Evolutionary conservation across 2,797 vertebrate genomes (phyloP).

Genomic region (Amphiprion clarkii): DNA sequence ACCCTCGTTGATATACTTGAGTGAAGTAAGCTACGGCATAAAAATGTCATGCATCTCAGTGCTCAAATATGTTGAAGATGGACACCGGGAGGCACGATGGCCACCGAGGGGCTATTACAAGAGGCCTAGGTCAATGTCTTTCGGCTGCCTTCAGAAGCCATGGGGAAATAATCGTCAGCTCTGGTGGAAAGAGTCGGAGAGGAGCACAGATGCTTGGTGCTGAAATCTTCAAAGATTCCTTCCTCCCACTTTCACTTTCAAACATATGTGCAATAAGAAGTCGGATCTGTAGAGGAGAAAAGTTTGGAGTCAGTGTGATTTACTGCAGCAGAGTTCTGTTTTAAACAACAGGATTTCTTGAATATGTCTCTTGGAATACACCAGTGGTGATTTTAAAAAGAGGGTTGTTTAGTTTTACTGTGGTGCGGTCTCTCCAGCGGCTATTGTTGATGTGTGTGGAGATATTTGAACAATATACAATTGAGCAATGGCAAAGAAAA

Average conservation of each 20-base stretch:
- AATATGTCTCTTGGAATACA: constrained; percentile 27
- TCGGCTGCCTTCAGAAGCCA: constrained; percentile 58
- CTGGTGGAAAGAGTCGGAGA: constrained; percentile 38
- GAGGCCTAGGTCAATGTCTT: constrained; percentile 71
- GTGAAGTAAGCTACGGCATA: constrained; percentile 73
- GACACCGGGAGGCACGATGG: constrained; percentile 55
- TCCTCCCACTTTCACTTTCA: constrained; percentile 55
- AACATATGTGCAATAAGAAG: constrained; percentile 58
- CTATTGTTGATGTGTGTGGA: constrained; percentile 36
- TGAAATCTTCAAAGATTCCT: constrained; percentile 63
- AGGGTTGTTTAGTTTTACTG: constrained; percentile 45
- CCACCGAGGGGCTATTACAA: constrained; percentile 66
- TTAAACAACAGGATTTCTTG: constrained; percentile 38
- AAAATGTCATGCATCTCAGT: constrained; percentile 70
- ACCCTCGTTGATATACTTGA: constrained; percentile 53
- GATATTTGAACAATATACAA: constrained; percentile 28
- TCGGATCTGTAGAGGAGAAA: constrained; percentile 30
- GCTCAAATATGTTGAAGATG: constrained; percentile 68
- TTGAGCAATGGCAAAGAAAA: constrained; percentile 8
- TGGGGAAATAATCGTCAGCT: constrained; percentile 51
- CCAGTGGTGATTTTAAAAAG: constrained; percentile 17
- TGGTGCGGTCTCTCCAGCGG: constrained; percentile 19
- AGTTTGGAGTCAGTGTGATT: constrained; percentile 25
- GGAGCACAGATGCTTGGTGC: constrained; percentile 55
- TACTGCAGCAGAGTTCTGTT: constrained; percentile 26